Conservation (phyloP, 1,140 invertebrate genomes). For the Macrobrachium nipponense region DNA sequence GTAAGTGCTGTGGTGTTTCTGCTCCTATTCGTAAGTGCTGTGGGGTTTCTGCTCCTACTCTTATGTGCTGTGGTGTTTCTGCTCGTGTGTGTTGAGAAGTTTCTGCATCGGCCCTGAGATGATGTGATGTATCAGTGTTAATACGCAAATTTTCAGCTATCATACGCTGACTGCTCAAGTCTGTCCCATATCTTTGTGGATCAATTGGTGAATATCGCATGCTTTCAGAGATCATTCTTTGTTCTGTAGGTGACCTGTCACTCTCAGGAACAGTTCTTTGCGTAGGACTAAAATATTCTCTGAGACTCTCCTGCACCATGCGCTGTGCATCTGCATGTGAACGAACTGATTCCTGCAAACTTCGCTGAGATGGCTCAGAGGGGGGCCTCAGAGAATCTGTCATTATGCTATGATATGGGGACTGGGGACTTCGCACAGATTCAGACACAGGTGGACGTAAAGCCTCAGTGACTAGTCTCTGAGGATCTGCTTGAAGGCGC, state of each 20-base stretch:
- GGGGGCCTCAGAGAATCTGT: constrained; percentile 38
- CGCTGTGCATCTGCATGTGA: constrained; percentile 59
- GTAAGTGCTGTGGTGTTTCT: too few species aligned
- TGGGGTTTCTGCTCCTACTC: constrained; percentile 1
- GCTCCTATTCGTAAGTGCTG: too few species aligned
- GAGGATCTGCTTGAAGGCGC: constrained; percentile 49
- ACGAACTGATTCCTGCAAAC: constrained; percentile 48
- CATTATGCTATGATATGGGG: constrained; percentile 47
- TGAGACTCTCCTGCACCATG: constrained; percentile 56
- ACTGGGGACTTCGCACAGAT: constrained; percentile 43
- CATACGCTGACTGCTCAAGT: constrained; percentile 47
- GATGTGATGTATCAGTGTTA: constrained; percentile 15
- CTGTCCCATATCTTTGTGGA: constrained; percentile 47
- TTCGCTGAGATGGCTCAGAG: constrained; percentile 44
- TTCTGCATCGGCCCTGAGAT: background rate
- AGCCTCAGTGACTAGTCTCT: constrained; percentile 41
- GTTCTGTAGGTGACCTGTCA: constrained; percentile 45
- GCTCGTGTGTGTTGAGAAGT: background rate
- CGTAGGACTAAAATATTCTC: constrained; percentile 53
- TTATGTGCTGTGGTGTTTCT: background rate
- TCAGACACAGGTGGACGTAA: constrained; percentile 42
- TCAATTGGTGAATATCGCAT: constrained; percentile 39
- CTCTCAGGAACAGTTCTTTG: constrained; percentile 50
- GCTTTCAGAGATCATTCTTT: constrained; percentile 51
- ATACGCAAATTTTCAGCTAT: constrained; percentile 49